These are phyloP conservation scores for Bombus huntii DNA, from an alignment of 1,140 invertebrate genomes.

Conservation along the genomic window DNA sequence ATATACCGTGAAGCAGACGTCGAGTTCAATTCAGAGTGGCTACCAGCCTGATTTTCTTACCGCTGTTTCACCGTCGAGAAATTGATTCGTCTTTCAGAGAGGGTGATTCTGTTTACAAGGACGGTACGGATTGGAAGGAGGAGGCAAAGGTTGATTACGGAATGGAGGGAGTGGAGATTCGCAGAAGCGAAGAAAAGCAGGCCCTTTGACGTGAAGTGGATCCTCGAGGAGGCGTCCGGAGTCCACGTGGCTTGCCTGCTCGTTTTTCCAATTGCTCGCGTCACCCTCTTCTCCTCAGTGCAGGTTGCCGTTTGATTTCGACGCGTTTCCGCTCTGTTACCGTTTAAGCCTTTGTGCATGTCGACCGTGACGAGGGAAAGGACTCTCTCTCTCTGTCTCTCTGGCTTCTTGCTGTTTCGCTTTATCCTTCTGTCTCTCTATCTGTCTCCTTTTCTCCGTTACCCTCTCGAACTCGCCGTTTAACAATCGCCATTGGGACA, in stretches of 20 bases:
- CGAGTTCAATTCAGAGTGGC: conserved; percentile 30
- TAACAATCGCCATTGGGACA: conserved; percentile 23
- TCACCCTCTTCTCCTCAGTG: conserved; percentile 14
- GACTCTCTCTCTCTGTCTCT: neutral
- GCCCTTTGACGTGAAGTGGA: conserved; percentile 72
- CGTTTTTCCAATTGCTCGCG: conserved; percentile 68
- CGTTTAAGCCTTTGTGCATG: conserved; percentile 34
- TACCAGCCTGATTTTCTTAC: neutral
- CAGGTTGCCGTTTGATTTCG: conserved; percentile 63
- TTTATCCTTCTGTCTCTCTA: neutral
- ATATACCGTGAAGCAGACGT: conserved; percentile 29
- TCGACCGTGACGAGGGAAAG: conserved; percentile 51
- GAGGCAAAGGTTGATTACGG: conserved; percentile 71
- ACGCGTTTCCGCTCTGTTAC: conserved; percentile 47
- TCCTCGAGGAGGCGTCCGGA: conserved; percentile 63
- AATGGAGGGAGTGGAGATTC: conserved; percentile 8
- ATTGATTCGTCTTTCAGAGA: conserved; percentile 74
- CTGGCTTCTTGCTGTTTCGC: conserved; percentile 17
- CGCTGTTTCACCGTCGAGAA: conserved; percentile 52
- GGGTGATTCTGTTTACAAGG: conserved; percentile 65
- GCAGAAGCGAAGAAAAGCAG: conserved; percentile 27
- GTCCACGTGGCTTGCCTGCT: conserved; percentile 48
- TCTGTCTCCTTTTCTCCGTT: neutral
- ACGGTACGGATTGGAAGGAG: neutral
- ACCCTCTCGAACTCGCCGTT: conserved; percentile 34